Conservation (phyloP, 2,888 invertebrate genomes). For the Diadegma fenestrale region DNA sequence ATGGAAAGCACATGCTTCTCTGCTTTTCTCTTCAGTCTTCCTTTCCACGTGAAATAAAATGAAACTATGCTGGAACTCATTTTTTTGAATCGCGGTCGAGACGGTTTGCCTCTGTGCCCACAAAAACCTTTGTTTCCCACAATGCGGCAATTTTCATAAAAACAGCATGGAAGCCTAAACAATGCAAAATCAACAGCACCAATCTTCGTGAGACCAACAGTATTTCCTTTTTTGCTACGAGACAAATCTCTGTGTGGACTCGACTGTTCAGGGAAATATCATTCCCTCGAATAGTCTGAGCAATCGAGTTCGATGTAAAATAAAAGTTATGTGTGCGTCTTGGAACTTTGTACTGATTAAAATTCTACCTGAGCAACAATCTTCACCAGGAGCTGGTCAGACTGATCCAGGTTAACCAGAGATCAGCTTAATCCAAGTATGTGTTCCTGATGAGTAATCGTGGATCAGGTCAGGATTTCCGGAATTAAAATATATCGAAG, state of each 20-base stretch:
- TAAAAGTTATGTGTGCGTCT: too few relatives aligned
- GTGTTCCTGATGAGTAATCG: too few relatives aligned
- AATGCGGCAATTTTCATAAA: neutral
- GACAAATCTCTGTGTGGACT: neutral
- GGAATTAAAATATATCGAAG: too few relatives aligned
- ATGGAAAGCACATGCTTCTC: neutral
- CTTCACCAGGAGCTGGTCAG: too few relatives aligned
- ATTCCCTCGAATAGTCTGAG: too few relatives aligned
- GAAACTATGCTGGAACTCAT: neutral
- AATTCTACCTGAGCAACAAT: too few relatives aligned
- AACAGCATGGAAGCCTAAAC: neutral
- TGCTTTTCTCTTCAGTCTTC: neutral
- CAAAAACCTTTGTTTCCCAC: neutral
- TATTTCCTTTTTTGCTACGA: neutral
- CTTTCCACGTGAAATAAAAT: neutral
- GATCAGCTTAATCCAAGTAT: too few relatives aligned
- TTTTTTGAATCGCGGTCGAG: neutral
- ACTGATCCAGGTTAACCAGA: too few relatives aligned
- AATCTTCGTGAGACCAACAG: neutral
- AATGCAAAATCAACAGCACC: neutral
- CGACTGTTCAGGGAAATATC: neutral
- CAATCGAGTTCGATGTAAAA: too few relatives aligned
- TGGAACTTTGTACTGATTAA: too few relatives aligned
- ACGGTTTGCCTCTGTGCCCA: neutral
- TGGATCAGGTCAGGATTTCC: too few relatives aligned